phyloP scores from a whole-genome alignment of 2,113 vertebrate genomes.

The Oreochromis spilurus region DNA sequence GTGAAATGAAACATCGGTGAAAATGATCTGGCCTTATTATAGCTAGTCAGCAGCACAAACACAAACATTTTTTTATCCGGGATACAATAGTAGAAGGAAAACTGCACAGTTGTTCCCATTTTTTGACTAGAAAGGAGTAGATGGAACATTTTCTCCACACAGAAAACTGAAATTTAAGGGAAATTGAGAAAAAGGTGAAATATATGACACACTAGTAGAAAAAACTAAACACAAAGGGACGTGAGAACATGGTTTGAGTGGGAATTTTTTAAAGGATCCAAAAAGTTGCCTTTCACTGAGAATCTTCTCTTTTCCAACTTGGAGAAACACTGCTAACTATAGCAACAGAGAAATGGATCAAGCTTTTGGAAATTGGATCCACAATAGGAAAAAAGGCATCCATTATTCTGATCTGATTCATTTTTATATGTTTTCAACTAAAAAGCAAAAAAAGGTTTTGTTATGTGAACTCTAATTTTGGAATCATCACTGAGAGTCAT shows the following conservation, averaged over 20 bases:
- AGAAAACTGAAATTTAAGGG: not conserved
- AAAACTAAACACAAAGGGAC: not conserved
- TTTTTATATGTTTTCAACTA: not conserved
- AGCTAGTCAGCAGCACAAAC: not conserved
- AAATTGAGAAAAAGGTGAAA: not conserved
- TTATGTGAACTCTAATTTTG: not conserved
- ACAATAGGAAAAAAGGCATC: not conserved
- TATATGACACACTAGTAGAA: not conserved
- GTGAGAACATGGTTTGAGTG: not conserved
- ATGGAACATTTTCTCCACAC: not conserved
- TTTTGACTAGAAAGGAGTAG: not conserved
- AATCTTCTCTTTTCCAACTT: not conserved
- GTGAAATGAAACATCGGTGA: constrained; percentile 26
- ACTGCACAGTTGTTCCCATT: not conserved
- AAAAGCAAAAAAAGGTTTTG: not conserved
- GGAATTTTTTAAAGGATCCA: not conserved
- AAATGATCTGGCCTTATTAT: not conserved
- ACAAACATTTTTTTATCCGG: not conserved
- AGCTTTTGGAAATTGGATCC: not conserved
- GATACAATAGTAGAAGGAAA: not conserved
- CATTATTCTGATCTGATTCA: not conserved
- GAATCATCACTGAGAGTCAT: not conserved
- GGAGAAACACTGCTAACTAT: not conserved
- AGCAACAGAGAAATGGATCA: not conserved
- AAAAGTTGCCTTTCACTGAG: not conserved